Conservation (phyloP, 1,140 invertebrate species). For the Leptopilina clavipes region DNA sequence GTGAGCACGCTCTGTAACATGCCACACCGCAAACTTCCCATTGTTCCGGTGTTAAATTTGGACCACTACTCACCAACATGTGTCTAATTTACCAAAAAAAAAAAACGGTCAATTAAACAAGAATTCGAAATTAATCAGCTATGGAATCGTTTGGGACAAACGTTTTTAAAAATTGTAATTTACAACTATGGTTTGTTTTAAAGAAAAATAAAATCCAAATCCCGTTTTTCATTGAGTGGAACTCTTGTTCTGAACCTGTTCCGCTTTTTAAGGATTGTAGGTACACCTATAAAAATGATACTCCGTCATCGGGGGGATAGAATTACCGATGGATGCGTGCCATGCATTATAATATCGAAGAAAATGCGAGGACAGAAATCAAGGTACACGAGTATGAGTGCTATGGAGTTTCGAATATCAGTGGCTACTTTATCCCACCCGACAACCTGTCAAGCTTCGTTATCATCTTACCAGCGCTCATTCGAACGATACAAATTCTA, state of each 20-base stretch:
- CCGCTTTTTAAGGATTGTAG: constrained; percentile 54
- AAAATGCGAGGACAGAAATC: constrained; percentile 57
- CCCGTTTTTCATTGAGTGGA: constrained; percentile 47
- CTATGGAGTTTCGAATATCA: constrained; percentile 67
- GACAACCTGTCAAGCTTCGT: constrained; percentile 72
- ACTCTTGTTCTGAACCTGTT: constrained; percentile 52
- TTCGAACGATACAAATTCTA: constrained; percentile 43
- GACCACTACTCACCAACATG: constrained; percentile 88
- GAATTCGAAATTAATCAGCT: no score
- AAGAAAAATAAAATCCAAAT: no score
- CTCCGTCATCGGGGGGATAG: constrained; percentile 44
- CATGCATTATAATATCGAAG: constrained; percentile 57
- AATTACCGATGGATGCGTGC: constrained; percentile 59
- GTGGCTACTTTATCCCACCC: constrained; percentile 67
- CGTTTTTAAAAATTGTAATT: no score
- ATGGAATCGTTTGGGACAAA: no score
- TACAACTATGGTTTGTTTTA: no score
- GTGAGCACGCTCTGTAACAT: constrained; percentile 86
- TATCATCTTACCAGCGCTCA: constrained; percentile 69
- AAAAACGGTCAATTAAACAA: no score
- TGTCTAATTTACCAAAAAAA: constrained; percentile 77
- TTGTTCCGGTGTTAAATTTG: constrained; percentile 84
- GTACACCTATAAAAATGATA: constrained; percentile 45
- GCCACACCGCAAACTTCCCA: constrained; percentile 89
- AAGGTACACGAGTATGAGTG: constrained; percentile 41